Evolutionary conservation across 2,888 invertebrate genomes (phyloP), one percentile per base, ranked within the genome.

Genomic region (Cerastis rubricosa): DNA sequence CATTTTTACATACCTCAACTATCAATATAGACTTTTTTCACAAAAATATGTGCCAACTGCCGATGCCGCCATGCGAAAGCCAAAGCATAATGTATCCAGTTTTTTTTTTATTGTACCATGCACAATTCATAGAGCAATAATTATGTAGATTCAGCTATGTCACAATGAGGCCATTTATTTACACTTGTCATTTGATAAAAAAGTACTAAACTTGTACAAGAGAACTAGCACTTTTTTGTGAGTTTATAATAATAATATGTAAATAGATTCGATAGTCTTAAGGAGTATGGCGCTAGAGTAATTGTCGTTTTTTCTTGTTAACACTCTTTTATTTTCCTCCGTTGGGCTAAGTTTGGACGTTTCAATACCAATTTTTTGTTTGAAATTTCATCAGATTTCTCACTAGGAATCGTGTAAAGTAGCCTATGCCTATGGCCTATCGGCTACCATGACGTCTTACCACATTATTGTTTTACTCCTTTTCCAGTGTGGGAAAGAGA

Each of bases 121-220:
- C 74, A 86, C 88, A 85, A 86, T 87, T 85, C 77, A 81, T 87
- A 80, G 74, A 81, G 68, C 71, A 74, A 85, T 86, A 84, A 86
- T 85, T 87, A 88, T 88, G 87, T 80, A 71, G 64, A 88, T 87
- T 71, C 49, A 66, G 64, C 71, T 74, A 81, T 86, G 81, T 83
- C 70, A 88, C 87, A 88, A 88, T 86, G 80, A 80, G 80, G 11
- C 83, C 61, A 87, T 88, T 80, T 86, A 81, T 88, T 84, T 80
- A 80, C 87, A 88, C 89, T 88, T 86, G 86, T 84, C 85, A 71
- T 79, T 78, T 71, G 64, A 25, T 67, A 70, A 69, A 81, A 54
- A 81, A 76, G 80, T 76, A 74, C 71, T 51, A 71, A 74, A 76
- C 65, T 71, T 49, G 57, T 63, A 67, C 40, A 51, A 45, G 72